These are phyloP conservation scores for Labeo rohita DNA, from an alignment of 2,113 vertebrate species.

Conservation along the genomic window DNA sequence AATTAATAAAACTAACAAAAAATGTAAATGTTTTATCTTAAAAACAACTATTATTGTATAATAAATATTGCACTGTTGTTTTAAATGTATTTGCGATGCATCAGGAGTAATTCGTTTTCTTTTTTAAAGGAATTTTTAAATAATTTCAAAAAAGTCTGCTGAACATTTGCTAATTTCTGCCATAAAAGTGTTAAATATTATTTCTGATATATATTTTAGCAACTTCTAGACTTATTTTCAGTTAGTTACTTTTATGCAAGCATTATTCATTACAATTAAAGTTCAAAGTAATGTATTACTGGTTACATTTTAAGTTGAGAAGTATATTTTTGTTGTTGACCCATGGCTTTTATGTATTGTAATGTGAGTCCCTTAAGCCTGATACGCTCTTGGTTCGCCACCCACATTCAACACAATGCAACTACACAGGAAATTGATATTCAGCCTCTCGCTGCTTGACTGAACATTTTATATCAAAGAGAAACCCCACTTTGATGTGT, in stretches of 20 bases:
- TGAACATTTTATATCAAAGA: slow-evolving; percentile 49
- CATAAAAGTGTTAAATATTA: background rate
- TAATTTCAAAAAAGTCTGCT: too few species aligned
- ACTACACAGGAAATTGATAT: slow-evolving; percentile 33
- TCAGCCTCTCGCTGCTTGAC: slow-evolving; percentile 14
- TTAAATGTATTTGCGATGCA: background rate
- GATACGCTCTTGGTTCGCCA: background rate
- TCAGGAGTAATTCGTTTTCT: background rate
- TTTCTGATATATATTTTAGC: background rate
- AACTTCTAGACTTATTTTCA: background rate
- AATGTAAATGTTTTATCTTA: too few species aligned
- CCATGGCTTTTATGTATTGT: background rate
- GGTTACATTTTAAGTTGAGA: background rate
- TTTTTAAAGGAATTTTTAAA: too few species aligned
- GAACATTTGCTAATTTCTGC: too few species aligned
- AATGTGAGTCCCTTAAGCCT: background rate
- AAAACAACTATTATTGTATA: too few species aligned
- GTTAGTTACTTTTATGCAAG: background rate
- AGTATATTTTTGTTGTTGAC: background rate
- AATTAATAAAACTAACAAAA: too few species aligned
- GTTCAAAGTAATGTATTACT: background rate
- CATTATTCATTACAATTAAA: background rate
- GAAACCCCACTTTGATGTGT: slow-evolving; percentile 45
- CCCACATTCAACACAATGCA: slow-evolving; percentile 18
- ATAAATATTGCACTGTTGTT: too few species aligned